A percentile compares a stretch with the other conserved stretches of the same genome.
Conservation (phyloP, 2,113 vertebrate genomes). For the Podilymbus podiceps region DNA sequence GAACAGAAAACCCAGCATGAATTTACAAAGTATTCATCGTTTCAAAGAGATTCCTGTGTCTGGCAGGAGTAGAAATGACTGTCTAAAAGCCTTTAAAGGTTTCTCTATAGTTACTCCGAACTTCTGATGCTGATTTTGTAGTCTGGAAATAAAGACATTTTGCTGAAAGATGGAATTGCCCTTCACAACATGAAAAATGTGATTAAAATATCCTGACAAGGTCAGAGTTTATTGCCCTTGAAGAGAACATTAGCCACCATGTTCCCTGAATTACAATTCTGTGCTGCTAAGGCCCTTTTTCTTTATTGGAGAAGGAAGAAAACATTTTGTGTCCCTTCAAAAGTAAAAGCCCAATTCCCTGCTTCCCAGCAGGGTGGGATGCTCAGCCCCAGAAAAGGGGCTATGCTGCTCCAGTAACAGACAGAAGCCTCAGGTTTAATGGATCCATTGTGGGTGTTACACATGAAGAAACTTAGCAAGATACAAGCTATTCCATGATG, state of each 20-base stretch:
- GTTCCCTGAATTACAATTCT: neutral
- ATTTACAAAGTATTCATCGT: neutral
- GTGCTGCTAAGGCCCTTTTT: neutral
- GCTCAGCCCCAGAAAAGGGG: neutral
- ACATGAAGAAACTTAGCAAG: neutral
- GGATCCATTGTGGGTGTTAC: neutral
- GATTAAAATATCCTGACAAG: neutral
- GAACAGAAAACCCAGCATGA: neutral
- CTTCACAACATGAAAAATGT: neutral
- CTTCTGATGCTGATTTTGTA: neutral
- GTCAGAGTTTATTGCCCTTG: conserved; percentile 30
- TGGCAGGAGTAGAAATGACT: neutral
- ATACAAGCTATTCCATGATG: neutral
- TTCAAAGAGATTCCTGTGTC: neutral
- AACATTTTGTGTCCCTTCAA: neutral
- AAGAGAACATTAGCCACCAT: neutral
- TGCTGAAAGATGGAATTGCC: neutral
- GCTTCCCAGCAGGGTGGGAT: neutral
- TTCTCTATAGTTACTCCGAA: neutral
- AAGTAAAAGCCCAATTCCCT: neutral
- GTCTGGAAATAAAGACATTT: neutral
- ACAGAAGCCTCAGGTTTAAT: neutral
- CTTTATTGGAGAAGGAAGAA: neutral
- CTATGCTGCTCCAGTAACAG: neutral
- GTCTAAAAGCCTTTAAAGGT: neutral